Conservation (phyloP, 1,140 invertebrate genomes). For the Trialeurodes vaporariorum region DNA sequence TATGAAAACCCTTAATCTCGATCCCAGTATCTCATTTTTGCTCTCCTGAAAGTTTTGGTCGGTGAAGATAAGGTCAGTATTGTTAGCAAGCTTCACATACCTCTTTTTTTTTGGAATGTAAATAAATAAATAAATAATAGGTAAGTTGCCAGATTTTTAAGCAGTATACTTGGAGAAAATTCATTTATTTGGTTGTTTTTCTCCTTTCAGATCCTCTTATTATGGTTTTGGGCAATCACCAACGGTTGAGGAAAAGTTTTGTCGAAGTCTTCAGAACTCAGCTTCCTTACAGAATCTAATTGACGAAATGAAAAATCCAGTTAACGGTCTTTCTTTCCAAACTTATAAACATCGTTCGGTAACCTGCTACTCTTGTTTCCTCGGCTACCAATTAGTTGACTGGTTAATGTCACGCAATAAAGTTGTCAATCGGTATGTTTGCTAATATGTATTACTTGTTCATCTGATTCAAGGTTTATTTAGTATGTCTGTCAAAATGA, state of each 20-base stretch:
- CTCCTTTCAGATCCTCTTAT: neutral
- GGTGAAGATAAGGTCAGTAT: too few relatives aligned
- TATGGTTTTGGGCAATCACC: conserved; percentile 1
- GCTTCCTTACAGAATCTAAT: conserved; percentile 38
- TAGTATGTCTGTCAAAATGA: too few relatives aligned
- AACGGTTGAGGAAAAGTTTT: neutral
- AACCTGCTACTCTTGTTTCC: conserved; percentile 52
- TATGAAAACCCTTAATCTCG: too few relatives aligned
- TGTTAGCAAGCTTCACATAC: too few relatives aligned
- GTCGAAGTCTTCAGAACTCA: neutral
- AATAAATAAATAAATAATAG: too few relatives aligned
- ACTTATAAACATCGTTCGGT: conserved; percentile 51
- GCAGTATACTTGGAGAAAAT: too few relatives aligned
- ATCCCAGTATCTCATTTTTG: too few relatives aligned
- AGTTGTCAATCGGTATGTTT: conserved; percentile 42
- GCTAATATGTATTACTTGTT: conserved; percentile 7
- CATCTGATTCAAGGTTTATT: conserved; percentile 12
- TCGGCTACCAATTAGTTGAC: conserved; percentile 59
- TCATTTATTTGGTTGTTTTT: too few relatives aligned
- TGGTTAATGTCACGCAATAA: conserved; percentile 63
- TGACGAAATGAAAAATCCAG: conserved; percentile 52
- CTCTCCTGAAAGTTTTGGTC: too few relatives aligned
- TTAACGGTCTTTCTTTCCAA: conserved; percentile 45
- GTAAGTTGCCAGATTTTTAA: too few relatives aligned
- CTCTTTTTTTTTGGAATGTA: too few relatives aligned